Evolutionary conservation across 2,888 invertebrate genomes (phyloP), one percentile per base, ranked within the genome.

Genomic region (Desoria tigrina): DNA sequence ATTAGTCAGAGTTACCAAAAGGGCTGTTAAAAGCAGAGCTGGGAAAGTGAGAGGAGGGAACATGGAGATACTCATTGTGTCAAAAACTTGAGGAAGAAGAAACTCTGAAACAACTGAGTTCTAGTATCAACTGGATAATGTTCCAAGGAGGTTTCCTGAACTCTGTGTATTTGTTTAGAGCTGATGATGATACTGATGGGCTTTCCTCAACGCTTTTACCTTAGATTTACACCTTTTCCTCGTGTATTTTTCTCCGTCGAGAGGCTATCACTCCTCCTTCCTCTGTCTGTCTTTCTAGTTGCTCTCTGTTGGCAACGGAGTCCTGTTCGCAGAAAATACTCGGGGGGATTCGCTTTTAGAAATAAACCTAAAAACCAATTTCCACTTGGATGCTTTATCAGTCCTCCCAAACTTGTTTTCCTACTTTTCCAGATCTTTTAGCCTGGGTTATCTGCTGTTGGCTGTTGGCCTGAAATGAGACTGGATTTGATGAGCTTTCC

Each of bases 291-390:
- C 45, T 45, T n/a, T 45, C 21, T 45, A 39, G 39, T 45, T 60
- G 60, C 37, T 28, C 51, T 42, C 45, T 65, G 23, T 23, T 60
- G 42, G 55, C 55, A 49, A 37, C 37, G n/a, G 18, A 45, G 45
- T 45, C 45, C 45, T 45, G 9, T 16, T 60, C 65, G 42, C 21
- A 45, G 49, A 61, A 61, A 55, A 65, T 60, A 60, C 65, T 54
- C 27, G 42, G 50, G 65, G 61, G 65, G 61, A 56, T 65, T 60
- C 60, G 37, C 65, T 61, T 65, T 61, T 65, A 65, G 61, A 65
- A 61, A 65, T 61, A 66, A 61, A 66, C 61, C 57, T 54, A 51
- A 61, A 65, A 66, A 61, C 66, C 66, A 66, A 66, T 66, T 66
- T 62, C 56, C 58, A 61, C 54, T 66, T 42, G 18, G 66, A 45